Percentiles rank a stretch among this genome's conserved stretches.
phyloP scores from a whole-genome alignment of 1,140 invertebrate species.

The Hyphantria cunea region DNA sequence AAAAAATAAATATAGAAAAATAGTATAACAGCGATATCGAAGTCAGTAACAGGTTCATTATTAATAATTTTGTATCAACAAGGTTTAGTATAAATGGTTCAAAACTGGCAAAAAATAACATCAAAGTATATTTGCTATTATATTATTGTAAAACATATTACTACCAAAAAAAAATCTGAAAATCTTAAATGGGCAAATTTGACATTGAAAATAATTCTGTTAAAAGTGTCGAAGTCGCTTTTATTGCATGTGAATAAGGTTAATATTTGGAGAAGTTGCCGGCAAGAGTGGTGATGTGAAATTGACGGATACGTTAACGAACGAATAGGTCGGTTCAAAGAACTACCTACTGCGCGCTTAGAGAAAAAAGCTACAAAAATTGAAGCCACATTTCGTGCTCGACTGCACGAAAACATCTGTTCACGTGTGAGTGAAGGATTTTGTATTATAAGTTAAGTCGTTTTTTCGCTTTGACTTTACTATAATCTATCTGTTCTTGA shows the following conservation, averaged over 20 bases:
- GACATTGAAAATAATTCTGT: neutral
- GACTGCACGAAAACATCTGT: constrained; percentile 63
- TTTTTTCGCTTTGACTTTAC: constrained; percentile 17
- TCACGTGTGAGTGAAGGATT: constrained; percentile 40
- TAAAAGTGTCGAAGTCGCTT: neutral
- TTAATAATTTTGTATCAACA: too few relatives aligned
- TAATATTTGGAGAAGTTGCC: neutral
- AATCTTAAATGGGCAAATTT: too few relatives aligned
- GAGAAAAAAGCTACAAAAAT: constrained; percentile 60
- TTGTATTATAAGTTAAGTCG: constrained; percentile 36
- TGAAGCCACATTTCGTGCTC: constrained; percentile 61
- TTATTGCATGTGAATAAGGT: neutral
- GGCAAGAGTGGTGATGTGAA: constrained; percentile 3
- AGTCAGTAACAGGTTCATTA: too few relatives aligned
- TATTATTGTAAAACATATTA: too few relatives aligned
- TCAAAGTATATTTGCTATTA: neutral
- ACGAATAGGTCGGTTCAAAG: constrained; percentile 70
- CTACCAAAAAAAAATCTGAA: too few relatives aligned
- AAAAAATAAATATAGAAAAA: too few relatives aligned
- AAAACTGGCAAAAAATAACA: neutral
- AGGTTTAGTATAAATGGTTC: too few relatives aligned
- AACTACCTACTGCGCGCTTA: constrained; percentile 44
- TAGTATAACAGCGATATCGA: too few relatives aligned
- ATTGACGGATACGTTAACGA: constrained; percentile 47
- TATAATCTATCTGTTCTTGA: too few relatives aligned